Evolutionary conservation across 2,888 invertebrate genomes (phyloP).

Genomic region (Prosapia bicincta): DNA sequence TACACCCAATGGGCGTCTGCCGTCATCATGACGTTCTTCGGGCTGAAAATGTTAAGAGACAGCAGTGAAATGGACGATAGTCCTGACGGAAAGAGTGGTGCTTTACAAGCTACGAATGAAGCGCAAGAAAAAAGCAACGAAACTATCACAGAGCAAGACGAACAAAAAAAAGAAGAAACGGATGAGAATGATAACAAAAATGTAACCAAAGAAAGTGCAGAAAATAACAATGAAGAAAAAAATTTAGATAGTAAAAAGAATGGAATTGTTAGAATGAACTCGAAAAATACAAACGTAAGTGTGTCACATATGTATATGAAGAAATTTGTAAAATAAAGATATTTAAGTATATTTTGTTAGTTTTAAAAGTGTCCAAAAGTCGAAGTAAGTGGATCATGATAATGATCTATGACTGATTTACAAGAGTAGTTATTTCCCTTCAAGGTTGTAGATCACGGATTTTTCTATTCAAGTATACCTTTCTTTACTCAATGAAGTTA

Average conservation of each 20-base stretch:
- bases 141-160: not conserved
- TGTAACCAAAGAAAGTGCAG: not conserved
- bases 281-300: no score
- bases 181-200: not conserved
- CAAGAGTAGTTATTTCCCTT: no score
- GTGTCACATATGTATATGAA: no score
- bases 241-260: not conserved
- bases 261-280: not conserved
- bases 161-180: not conserved
- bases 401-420: no score
- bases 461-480: no score
- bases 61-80: constrained; percentile 6
- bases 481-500: no score
- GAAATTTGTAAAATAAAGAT: no score
- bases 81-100: not conserved
- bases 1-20: constrained; percentile 17
- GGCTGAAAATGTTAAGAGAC: constrained; percentile 24
- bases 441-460: no score
- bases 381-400: no score
- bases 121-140: not conserved
- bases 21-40: constrained; percentile 20
- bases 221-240: not conserved
- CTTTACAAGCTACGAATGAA: not conserved
- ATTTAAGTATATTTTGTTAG: no score
- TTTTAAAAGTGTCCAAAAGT: no score